Evolutionary conservation across 2,888 invertebrate species (phyloP).

Genomic region (Saturnia pavonia): DNA sequence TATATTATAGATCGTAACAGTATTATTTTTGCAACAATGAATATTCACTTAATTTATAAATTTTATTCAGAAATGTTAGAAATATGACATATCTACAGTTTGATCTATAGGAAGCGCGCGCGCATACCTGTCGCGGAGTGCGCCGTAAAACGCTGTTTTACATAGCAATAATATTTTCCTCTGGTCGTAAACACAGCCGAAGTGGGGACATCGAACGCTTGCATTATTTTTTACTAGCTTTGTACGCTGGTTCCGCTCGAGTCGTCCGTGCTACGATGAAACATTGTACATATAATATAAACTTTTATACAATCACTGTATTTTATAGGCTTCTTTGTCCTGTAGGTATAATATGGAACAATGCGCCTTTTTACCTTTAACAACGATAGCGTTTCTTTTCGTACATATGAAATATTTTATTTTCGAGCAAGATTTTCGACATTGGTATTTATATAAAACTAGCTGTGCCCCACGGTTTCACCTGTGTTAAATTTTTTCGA

Average conservation of each 20-base stretch:
- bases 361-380: background rate
- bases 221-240: conserved; percentile 13
- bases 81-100: conserved; percentile 27
- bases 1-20: no score
- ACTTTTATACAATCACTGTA: background rate
- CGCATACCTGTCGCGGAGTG: conserved; percentile 44
- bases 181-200: conserved; percentile 50
- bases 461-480: no score
- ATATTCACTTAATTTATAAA: background rate
- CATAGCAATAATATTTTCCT: conserved; percentile 61
- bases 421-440: no score
- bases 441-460: no score
- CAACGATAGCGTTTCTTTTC: no score
- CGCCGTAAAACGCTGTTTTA: conserved; percentile 66
- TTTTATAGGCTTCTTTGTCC: background rate
- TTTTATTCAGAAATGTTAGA: background rate
- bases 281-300: background rate
- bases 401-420: no score
- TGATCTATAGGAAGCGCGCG: conserved; percentile 40
- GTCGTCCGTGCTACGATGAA: background rate
- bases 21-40: background rate
- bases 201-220: conserved; percentile 10
- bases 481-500: no score
- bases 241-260: background rate
- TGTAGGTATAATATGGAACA: no score